Base-by-base conservation (phyloP, 2,113 vertebrate species). In the Oncorhynchus clarkii region DNA sequence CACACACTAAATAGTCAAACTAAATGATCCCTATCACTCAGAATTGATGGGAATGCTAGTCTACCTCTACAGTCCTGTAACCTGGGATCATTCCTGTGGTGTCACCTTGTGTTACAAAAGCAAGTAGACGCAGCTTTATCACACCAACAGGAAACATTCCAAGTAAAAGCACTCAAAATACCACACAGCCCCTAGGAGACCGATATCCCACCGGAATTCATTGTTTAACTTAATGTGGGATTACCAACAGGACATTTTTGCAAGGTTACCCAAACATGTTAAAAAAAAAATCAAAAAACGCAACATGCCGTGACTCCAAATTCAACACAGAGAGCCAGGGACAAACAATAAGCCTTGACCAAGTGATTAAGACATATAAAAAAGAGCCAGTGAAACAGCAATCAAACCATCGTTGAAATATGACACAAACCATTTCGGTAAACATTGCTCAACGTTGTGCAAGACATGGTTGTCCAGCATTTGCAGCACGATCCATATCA, bases 381-480 rank as follows among this genome's bases (percentile, higher is more conserved):
- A 20, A 26, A 29, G 39, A 29, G 65, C 12, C 26, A 16, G 13
- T 12, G 18, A 14, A 24, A 29, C 8, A 27, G 65, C 4, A 67
- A 67, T 11, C 24, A 22, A 14, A 31, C 26, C 1, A 64, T 6
- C 5, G 8, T 11, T 64, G 22, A 64, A n/a, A 27, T 24, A 67
- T 24, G 65, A 26, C 8, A 64, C 5, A 1, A 26, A 8, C 62
- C 20, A 22, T 26, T n/a, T 26, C 9, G 24, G 12, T 26, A 75
- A 82, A 83, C 75, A 78, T 20, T 48, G 62, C 54, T 45, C 31
- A 80, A 79, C 69, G 74, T 65, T 85, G 82, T 79, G 79, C 75
- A 78, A 70, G 62, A 82, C 83, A 82, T 75, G 11, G 84, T 83
- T 82, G 87, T 76, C 66, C 71, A 89, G 83, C 81, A 85, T 85